These are phyloP conservation scores for Drosophila tani DNA, from an alignment of 1,140 invertebrate genomes.

Conservation along the genomic window DNA sequence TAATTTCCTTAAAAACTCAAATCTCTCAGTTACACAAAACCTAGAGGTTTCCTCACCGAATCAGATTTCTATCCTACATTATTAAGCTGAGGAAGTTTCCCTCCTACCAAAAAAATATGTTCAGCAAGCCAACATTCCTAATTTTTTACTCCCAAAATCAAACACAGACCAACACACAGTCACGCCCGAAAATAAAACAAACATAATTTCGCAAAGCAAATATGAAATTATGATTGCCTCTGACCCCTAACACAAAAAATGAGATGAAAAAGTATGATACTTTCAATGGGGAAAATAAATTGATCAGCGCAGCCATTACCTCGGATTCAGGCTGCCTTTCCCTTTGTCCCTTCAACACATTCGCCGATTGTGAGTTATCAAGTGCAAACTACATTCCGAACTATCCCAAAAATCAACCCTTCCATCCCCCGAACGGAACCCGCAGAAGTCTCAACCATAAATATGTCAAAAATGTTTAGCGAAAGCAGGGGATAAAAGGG, in stretches of 20 bases:
- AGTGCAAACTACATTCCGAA: constrained; percentile 18
- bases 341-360: constrained; percentile 29
- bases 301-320: constrained; percentile 50
- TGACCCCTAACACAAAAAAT: constrained; percentile 24
- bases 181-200: constrained; percentile 64
- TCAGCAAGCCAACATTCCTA: not conserved
- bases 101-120: not conserved
- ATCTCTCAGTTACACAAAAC: not conserved
- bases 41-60: not conserved
- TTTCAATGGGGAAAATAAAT: constrained; percentile 58
- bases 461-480: constrained; percentile 56
- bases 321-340: constrained; percentile 6
- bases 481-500: constrained; percentile 53
- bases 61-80: not conserved
- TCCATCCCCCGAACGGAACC: constrained; percentile 14
- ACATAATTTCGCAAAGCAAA: constrained; percentile 74
- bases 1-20: not conserved
- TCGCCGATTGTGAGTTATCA: constrained; percentile 32
- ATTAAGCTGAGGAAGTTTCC: no score
- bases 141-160: constrained; percentile 2
- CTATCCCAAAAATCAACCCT: constrained; percentile 36
- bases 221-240: constrained; percentile 77
- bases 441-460: constrained; percentile 56
- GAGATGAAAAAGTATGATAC: constrained; percentile 16
- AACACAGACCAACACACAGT: not conserved